Base-by-base conservation (phyloP, 2,888 invertebrate species). In the Xanthorhoe spadicearia region DNA sequence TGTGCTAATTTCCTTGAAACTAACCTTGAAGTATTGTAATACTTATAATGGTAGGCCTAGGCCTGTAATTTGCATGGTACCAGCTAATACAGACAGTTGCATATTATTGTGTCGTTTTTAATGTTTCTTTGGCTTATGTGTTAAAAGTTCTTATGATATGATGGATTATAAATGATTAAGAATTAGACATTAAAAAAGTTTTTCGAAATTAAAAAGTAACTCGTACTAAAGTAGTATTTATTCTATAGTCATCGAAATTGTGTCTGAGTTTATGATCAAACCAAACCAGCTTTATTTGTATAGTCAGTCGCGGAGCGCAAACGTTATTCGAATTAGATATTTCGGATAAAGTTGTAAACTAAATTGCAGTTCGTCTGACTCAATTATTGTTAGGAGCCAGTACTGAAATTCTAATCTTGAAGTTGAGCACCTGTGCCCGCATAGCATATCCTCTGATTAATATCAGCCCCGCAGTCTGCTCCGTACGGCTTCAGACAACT, bases 401-500 rank as follows among this genome's bases (percentile, higher is more conserved):
- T 77, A 79, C 79, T 77, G 88, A 85, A 85, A 85, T 85, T 86
- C 85, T 85, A 87, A 88, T 88, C 86, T 86, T 80, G 80, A 84
- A 88, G 85, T 89, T 85, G 82, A 77, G 77, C 79, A 77, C 83
- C 83, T 86, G 83, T 77, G 77, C 80, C 82, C 81, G 86, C 83
- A 85, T 83, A 83, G 86, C 87, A 89, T 87, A 86, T 86, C 85
- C 82, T 83, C 81, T 88, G 90, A 91, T 90, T 90, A 89, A 90
- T 90, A 89, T 89, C 85, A 83, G 76, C 75, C 74, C 74, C 38
- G 55, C 77, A 74, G 77, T 77, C 78, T 74, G 72, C 74, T 61
- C 60, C 73, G 72, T 84, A 84, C 72, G 84, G 84, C 77, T 85
- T 86, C 86, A 81, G 82, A 86, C 84, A 87, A 89, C 84, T 88